Evolutionary conservation across 2,888 invertebrate genomes (phyloP).

Genomic region (Noctua janthe): DNA sequence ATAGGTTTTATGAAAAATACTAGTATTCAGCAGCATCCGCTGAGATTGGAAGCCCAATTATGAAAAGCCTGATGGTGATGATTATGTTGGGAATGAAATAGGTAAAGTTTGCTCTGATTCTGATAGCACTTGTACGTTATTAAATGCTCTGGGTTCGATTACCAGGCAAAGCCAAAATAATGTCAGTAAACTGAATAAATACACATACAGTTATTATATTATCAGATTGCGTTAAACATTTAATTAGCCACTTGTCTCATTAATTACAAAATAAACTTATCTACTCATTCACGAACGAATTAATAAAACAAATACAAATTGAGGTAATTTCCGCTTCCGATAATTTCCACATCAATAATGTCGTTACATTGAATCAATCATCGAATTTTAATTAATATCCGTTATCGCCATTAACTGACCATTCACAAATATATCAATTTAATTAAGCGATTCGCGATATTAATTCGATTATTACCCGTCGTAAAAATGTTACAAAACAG

Average conservation of each 20-base stretch:
- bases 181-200: not conserved
- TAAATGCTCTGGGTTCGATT: not conserved
- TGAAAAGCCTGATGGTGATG: not conserved
- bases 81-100: not conserved
- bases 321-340: slow-evolving; percentile 36
- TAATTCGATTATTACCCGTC: slow-evolving; percentile 88
- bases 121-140: not conserved
- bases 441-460: slow-evolving; percentile 89
- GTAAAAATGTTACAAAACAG: slow-evolving; percentile 87
- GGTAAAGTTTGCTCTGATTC: not conserved
- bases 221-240: slow-evolving; percentile 27
- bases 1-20: not conserved
- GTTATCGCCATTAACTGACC: slow-evolving; percentile 69
- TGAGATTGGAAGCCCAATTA: not conserved
- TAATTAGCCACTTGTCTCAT: slow-evolving; percentile 21
- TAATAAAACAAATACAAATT: slow-evolving; percentile 52
- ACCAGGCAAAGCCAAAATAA: not conserved
- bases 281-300: slow-evolving; percentile 31
- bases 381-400: slow-evolving; percentile 64
- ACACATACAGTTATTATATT: not conserved
- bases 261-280: slow-evolving; percentile 30
- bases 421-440: slow-evolving; percentile 84
- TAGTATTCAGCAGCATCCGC: not conserved
- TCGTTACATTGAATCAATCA: slow-evolving; percentile 54
- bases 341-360: slow-evolving; percentile 48